Evolutionary conservation across 2,113 vertebrate genomes (phyloP).

Genomic region (Leiothrix lutea): DNA sequence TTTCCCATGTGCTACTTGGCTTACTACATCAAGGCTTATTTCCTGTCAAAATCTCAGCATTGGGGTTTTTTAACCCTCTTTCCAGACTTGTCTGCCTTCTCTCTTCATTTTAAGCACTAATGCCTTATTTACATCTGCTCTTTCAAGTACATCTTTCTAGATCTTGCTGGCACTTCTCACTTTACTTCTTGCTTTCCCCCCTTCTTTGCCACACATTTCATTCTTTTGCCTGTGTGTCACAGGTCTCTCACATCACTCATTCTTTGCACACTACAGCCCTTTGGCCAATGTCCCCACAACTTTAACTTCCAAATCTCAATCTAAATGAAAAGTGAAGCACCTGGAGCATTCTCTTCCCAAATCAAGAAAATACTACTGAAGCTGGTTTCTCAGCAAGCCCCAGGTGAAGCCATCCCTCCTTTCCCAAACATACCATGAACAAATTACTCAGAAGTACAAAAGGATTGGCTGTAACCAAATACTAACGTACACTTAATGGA

Average conservation of each 20-base stretch:
- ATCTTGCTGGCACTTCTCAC: not conserved
- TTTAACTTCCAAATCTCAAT: not conserved
- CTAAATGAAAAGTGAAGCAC: not conserved
- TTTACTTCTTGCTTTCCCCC: not conserved
- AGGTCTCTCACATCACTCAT: not conserved
- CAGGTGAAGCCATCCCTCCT: not conserved
- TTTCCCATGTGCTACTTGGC: not conserved
- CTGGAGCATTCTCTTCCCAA: not conserved
- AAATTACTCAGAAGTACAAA: conserved; percentile 32
- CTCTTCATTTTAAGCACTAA: not conserved
- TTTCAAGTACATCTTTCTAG: not conserved
- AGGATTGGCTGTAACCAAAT: conserved; percentile 38
- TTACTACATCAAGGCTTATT: not conserved
- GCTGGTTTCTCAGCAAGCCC: not conserved
- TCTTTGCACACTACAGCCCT: not conserved
- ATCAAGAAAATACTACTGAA: not conserved
- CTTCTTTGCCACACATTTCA: not conserved
- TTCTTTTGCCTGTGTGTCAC: not conserved
- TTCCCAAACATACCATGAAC: not conserved
- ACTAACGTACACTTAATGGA: conserved; percentile 31
- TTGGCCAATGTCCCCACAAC: not conserved
- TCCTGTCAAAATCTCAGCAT: not conserved
- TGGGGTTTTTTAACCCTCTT: not conserved
- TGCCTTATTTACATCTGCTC: not conserved
- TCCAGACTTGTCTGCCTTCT: not conserved